Conservation (phyloP, 2,797 vertebrate genomes). For the Monodelphis domestica region DNA sequence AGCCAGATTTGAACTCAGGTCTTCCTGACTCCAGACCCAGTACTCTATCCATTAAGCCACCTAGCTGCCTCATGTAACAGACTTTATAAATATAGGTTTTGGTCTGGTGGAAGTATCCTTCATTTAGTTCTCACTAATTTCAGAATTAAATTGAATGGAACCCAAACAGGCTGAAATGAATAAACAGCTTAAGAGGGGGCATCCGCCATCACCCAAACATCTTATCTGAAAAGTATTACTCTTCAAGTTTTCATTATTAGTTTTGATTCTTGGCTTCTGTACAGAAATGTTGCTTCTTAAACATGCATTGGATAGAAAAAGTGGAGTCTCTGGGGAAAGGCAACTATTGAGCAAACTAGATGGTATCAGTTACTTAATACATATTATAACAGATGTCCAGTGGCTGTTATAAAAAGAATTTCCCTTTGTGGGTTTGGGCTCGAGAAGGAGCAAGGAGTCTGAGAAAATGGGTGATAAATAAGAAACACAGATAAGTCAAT, state of each 20-base stretch:
- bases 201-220: background rate
- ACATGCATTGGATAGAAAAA: constrained; percentile 15
- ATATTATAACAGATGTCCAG: too few relatives aligned
- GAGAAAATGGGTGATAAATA: too few relatives aligned
- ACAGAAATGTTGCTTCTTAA: constrained; percentile 6
- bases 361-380: background rate
- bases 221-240: background rate
- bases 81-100: background rate
- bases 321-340: constrained; percentile 19
- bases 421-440: too few relatives aligned
- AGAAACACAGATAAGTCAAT: too few relatives aligned
- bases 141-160: background rate
- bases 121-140: background rate
- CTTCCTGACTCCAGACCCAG: background rate
- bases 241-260: constrained; percentile 20
- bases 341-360: background rate
- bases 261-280: constrained; percentile 11
- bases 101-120: background rate
- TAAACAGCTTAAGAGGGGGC: background rate
- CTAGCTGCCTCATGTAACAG: background rate
- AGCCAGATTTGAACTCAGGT: background rate
- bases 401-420: too few relatives aligned
- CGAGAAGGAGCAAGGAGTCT: too few relatives aligned
- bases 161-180: background rate
- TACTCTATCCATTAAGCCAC: background rate